Conservation (phyloP, 37 sponge, comb jelly and placozoan species). For the Beroe forskalii region DNA sequence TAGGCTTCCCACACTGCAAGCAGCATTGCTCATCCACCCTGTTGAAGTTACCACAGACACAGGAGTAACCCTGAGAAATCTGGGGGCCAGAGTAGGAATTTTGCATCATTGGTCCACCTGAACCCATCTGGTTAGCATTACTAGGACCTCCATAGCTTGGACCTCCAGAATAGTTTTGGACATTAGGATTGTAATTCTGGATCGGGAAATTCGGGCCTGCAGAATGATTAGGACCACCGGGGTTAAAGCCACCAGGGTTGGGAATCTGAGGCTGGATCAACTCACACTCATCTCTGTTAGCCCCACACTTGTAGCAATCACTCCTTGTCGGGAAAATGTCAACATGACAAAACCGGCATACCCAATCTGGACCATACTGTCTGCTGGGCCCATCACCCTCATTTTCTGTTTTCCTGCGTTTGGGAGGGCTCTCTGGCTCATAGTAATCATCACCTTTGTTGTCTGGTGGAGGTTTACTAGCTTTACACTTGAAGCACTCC, state of each 20-base stretch:
- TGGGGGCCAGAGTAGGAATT: neutral
- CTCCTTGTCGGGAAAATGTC: constrained; percentile 32
- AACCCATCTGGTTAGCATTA: neutral
- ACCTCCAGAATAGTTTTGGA: neutral
- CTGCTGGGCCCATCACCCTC: neutral
- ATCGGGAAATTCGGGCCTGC: neutral
- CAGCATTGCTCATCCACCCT: neutral
- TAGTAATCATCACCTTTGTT: constrained; percentile 16
- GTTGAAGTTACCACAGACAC: constrained; percentile 28
- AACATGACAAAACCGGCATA: constrained; percentile 30
- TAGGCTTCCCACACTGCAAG: neutral
- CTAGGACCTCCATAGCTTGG: neutral
- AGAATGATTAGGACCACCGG: no score
- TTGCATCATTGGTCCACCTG: neutral
- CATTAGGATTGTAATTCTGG: no score
- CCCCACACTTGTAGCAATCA: constrained; percentile 64
- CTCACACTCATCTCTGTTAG: constrained; percentile 28
- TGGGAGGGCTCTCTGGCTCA: constrained; percentile 28
- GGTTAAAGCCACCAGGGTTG: neutral
- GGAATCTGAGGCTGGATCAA: neutral
- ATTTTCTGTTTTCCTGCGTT: neutral
- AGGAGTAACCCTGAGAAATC: neutral
- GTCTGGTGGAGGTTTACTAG: neutral
- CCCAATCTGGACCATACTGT: constrained; percentile 48
- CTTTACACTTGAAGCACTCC: constrained; percentile 45